Base-by-base conservation (phyloP, 2,113 vertebrate genomes). In the Glareola pratincola region DNA sequence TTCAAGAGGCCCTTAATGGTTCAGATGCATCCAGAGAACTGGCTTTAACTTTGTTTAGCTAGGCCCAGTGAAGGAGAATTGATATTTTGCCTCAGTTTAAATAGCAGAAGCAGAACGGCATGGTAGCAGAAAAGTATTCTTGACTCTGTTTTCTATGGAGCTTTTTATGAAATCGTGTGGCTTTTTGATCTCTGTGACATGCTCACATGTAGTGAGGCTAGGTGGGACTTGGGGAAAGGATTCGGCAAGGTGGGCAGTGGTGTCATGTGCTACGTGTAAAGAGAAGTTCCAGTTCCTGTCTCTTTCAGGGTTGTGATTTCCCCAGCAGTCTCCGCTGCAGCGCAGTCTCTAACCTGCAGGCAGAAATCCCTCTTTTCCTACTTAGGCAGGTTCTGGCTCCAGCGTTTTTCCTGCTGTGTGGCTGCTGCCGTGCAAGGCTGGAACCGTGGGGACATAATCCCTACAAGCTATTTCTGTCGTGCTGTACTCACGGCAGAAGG, bases 381-480 rank as follows among this genome's bases (percentile, higher is more conserved):
- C 57, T 27, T 0, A 16, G 50, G 36, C 56, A 51, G 26, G 30
- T 15, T 39, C 68, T 84, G 80, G 50, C 67, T 77, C 50, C 48
- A 4, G 51, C 3, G 43, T 19, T 32, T 64, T 19, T 39, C 36
- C 89, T 57, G 45, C 59, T 47, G 47, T 3, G 10, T 54, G 45
- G 64, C 78, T 81, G 51, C 79, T 84, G 68, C 91, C 37, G 14
- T 60, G 53, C 17, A 57, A 47, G 73, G 1, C 48, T 48, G 51
- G 18, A 32, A 75, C 0, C 0, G 0, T 71, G 56, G 68, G 37
- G 26, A 63, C 48, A 7, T 5, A 59, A 71, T 78, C 64, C 73
- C 69, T 72, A 22, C 73, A n/a, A 87, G 69, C 51, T 90, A 17
- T 74, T 90, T 88, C 8, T 67, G 53, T 39, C 78, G 3, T 4